Conservation (phyloP, 2,888 invertebrate species). For the Ormyrus nitidulus region DNA sequence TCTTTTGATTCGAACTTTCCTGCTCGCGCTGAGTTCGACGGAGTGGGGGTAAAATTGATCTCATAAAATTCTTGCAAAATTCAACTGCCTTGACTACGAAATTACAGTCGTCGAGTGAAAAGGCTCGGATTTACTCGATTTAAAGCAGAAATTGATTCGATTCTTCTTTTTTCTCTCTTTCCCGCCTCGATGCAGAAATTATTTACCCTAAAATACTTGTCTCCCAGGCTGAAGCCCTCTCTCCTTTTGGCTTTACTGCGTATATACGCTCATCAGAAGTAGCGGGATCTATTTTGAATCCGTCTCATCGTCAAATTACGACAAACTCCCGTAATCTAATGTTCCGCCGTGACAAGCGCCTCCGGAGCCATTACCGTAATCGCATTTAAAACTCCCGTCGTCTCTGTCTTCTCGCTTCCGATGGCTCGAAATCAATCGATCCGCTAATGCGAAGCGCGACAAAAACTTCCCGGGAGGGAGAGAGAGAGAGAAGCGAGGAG, state of each 20-base stretch:
- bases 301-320: slow-evolving; percentile 53
- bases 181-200: not conserved
- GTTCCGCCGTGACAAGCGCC: slow-evolving; percentile 30
- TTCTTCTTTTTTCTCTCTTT: not conserved
- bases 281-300: slow-evolving; percentile 47
- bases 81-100: slow-evolving; percentile 30
- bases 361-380: slow-evolving; percentile 48
- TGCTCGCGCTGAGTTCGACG: not conserved
- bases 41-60: slow-evolving; percentile 11
- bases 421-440: slow-evolving; percentile 43
- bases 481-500: too few species aligned
- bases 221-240: not conserved
- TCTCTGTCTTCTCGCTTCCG: not conserved
- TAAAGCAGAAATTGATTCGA: slow-evolving; percentile 42
- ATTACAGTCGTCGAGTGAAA: slow-evolving; percentile 27
- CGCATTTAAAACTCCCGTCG: slow-evolving; percentile 40
- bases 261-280: slow-evolving; percentile 33
- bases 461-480: not conserved
- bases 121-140: slow-evolving; percentile 43
- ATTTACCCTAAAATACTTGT: slow-evolving; percentile 14
- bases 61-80: slow-evolving; percentile 45
- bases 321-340: slow-evolving; percentile 53
- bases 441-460: slow-evolving; percentile 4
- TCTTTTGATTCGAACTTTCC: not conserved
- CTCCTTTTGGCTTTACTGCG: not conserved